A percentile compares a stretch with the other conserved stretches of the same genome.
phyloP scores from a whole-genome alignment of 2,797 vertebrate genomes.

The Anomalospiza imberbis region DNA sequence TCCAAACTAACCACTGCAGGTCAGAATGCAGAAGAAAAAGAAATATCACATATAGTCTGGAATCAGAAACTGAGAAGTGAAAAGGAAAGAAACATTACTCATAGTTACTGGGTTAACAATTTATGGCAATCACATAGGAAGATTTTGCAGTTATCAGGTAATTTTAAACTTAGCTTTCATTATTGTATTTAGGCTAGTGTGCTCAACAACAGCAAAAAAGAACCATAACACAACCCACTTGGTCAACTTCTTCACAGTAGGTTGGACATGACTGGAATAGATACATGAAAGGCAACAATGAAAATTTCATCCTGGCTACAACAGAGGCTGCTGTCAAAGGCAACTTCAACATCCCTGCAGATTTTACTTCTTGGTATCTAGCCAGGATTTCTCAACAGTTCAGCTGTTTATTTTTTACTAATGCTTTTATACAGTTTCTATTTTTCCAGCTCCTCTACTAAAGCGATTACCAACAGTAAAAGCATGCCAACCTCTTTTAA shows the following conservation, averaged over 20 bases:
- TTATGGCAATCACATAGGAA: background rate
- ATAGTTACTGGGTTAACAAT: background rate
- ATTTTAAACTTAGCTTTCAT: background rate
- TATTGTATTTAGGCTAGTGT: background rate
- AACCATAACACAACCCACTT: background rate
- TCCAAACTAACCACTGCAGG: background rate
- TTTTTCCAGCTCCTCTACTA: background rate
- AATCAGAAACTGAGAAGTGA: background rate
- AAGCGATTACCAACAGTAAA: background rate
- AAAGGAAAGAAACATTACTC: background rate
- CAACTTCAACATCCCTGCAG: background rate
- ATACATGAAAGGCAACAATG: background rate
- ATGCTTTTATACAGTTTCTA: background rate
- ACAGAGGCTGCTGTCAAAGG: background rate
- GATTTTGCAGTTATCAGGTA: background rate
- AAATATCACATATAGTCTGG: background rate
- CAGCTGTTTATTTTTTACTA: background rate
- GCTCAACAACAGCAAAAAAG: background rate
- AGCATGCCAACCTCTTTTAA: background rate
- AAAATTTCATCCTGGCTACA: background rate
- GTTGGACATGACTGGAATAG: background rate
- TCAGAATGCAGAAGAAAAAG: background rate
- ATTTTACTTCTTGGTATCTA: background rate
- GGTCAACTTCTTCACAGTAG: background rate
- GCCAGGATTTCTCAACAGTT: background rate